Conservation (phyloP, 2,113 vertebrate species). For the Tragelaphus scriptus region DNA sequence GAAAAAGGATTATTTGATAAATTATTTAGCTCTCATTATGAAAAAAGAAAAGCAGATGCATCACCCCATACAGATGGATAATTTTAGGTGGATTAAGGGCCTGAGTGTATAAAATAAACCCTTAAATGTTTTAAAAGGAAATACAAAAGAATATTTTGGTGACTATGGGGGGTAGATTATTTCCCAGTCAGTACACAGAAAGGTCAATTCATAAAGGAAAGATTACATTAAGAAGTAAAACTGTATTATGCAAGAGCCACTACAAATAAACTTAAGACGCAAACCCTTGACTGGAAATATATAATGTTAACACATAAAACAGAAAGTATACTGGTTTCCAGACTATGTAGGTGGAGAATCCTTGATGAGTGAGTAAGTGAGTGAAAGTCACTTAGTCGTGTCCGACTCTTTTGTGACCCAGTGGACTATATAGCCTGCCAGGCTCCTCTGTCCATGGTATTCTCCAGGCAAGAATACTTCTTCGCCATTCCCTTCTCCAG, state of each 20-base stretch:
- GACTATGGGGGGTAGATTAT: constrained; percentile 5
- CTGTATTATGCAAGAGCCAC: constrained; percentile 20
- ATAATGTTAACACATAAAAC: constrained; percentile 30
- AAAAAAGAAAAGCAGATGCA: neutral
- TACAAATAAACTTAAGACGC: constrained; percentile 32
- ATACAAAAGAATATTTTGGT: neutral
- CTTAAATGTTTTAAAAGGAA: constrained; percentile 34
- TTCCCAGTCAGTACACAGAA: constrained; percentile 42
- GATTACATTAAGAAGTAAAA: constrained; percentile 42
- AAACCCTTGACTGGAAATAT: constrained; percentile 34
- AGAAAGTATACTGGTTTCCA: constrained; percentile 40
- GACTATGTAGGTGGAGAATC: neutral
- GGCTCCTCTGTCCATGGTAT: neutral
- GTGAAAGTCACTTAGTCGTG: neutral
- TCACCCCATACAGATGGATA: neutral
- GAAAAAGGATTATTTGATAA: constrained; percentile 15
- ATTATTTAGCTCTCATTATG: constrained; percentile 33
- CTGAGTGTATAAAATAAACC: constrained; percentile 37
- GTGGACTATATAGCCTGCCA: neutral
- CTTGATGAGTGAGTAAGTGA: neutral
- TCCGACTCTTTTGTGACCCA: neutral
- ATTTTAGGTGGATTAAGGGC: constrained; percentile 17
- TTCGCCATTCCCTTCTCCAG: neutral
- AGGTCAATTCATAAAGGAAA: constrained; percentile 30
- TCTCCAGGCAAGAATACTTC: neutral